Conservation (phyloP, 37 sponge, comb jelly and placozoan species). For the Crambe crambe region DNA sequence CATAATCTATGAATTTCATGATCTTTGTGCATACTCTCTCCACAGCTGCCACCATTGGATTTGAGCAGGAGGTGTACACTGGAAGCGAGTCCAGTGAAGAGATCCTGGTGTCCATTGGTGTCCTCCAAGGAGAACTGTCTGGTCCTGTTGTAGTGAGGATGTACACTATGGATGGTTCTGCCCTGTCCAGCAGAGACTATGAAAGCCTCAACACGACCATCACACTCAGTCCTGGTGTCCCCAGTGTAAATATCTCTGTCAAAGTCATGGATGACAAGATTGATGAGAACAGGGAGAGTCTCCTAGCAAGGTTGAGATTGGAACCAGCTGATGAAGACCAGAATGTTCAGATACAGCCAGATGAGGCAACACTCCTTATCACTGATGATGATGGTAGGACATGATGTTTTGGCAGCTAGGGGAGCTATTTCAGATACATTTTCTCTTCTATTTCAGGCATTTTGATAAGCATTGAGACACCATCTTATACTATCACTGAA, state of each 20-base stretch:
- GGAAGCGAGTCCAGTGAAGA: slow-evolving; percentile 1
- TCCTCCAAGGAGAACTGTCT: slow-evolving; percentile 10
- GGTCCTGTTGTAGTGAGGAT: slow-evolving; percentile 9
- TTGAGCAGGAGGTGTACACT: neutral
- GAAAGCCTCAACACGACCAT: neutral
- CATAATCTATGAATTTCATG: neutral
- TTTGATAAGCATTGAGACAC: neutral
- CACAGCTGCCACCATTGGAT: slow-evolving; percentile 13
- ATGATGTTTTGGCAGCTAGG: too few relatives aligned
- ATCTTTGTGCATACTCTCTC: neutral
- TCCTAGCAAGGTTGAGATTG: neutral
- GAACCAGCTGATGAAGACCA: neutral
- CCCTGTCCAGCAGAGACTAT: neutral
- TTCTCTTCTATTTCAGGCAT: neutral
- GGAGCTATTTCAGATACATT: too few relatives aligned
- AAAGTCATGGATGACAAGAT: neutral
- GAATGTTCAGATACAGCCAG: neutral
- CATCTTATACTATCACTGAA: neutral
- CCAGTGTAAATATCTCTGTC: neutral
- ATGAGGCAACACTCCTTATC: neutral
- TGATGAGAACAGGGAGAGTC: neutral
- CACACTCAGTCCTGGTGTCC: neutral
- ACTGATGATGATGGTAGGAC: slow-evolving; percentile 4
- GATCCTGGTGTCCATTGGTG: slow-evolving; percentile 1
- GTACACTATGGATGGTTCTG: slow-evolving; percentile 24